Evolutionary conservation across 2,888 invertebrate genomes (phyloP), one percentile per base, ranked within the genome.

Genomic region (Euphydryas editha): DNA sequence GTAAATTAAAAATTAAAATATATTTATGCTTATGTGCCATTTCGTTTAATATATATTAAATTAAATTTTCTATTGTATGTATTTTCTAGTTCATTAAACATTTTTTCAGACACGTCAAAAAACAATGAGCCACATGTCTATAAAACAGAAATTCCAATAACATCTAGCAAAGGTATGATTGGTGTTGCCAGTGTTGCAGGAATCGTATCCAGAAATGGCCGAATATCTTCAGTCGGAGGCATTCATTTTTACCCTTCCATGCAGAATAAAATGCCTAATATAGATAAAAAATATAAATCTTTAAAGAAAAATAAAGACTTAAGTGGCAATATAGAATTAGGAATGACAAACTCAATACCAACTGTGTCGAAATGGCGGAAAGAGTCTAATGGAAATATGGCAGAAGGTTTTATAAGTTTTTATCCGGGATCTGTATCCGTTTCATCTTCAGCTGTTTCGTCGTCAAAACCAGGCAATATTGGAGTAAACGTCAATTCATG

Each of bases 131-230:
- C 58, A n/a, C 57, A 46, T 24, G 36, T 44, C 0, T 62, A 44
- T 54, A 44, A 58, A 44, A 36, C 21, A n/a, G 20, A 44, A 24
- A 18, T 46, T 11, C 51, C 60, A 17, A 18, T 58, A 18, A 5
- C 44, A 13, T 15, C 49, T 4, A 64, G 17, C 36, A 72, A 80
- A 59, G 78, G 78, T 1, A 69, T 79, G 11, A 70, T 72, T 10
- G 87, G 86, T 2, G 80, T 88, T 0, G 80, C 86, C 8, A 87
- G 86, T 62, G 71, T 87, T 15, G 78, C 86, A 1, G 83, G 82
- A 1, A 73, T 84, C 15, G 76, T 86, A 2, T 81, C 85, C 18
- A 80, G 85, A 44, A 85, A 88, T 36, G 89, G 86, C 1, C 73
- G 85, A 63, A 75, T 85, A 0, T 83, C 87, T 2, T 81, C 88